These are phyloP conservation scores for Phrynosoma blainvillii DNA, from an alignment of 2,113 vertebrate species.

Conservation along the genomic window DNA sequence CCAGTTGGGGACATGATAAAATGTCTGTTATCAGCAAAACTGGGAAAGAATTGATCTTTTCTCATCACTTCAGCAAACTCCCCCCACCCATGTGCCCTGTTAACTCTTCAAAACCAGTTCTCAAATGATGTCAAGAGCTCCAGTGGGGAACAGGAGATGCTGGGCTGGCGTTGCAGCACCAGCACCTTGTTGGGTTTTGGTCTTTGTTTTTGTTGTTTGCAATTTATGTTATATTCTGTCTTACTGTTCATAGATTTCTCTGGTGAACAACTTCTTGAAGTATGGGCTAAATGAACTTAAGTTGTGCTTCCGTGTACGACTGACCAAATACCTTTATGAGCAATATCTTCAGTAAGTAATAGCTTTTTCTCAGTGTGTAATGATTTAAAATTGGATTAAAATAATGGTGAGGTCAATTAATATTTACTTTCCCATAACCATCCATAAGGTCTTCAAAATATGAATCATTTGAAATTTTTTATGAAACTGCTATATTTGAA, in stretches of 20 bases:
- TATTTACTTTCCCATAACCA: not conserved
- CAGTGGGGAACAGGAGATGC: too few species aligned
- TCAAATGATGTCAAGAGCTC: too few species aligned
- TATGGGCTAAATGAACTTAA: conserved; percentile 94
- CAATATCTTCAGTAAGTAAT: conserved; percentile 94
- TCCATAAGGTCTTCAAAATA: not conserved
- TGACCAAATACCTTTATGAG: conserved; percentile 93
- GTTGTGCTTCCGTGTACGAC: conserved; percentile 89
- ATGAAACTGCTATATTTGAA: not conserved
- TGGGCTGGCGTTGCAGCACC: too few species aligned
- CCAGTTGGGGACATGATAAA: too few species aligned
- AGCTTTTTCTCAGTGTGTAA: conserved; percentile 34
- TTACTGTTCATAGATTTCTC: conserved; percentile 83
- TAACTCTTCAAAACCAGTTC: too few species aligned
- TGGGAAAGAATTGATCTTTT: too few species aligned
- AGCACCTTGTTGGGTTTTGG: too few species aligned
- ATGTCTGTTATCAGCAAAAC: too few species aligned
- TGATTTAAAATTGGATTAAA: conserved; percentile 3
- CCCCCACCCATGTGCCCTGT: too few species aligned
- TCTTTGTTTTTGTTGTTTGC: conserved; percentile 27
- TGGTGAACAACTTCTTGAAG: conserved; percentile 97
- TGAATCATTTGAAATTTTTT: not conserved
- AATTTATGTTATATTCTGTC: conserved; percentile 34
- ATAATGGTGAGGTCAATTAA: not conserved
- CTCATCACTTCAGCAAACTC: too few species aligned